Evolutionary conservation across 2,113 vertebrate species (phyloP), one percentile per base, ranked within the genome.

Genomic region (Octodon degus): DNA sequence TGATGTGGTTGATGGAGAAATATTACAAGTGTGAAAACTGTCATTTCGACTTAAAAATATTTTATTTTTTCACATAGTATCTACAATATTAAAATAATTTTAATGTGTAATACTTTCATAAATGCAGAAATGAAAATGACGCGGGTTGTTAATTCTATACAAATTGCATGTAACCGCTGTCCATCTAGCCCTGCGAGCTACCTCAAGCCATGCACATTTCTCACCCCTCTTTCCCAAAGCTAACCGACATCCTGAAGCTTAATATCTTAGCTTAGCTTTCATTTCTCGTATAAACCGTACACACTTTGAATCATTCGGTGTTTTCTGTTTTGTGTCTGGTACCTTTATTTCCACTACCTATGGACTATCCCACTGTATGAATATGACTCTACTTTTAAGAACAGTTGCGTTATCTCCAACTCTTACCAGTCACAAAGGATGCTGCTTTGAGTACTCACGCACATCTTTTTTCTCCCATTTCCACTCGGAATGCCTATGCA

Each of bases 21-120:
- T 76, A 86, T 12, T 43, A 82, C 8, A 92, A 95, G 40, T 91
- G 40, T 90, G 55, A 87, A 93, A 94, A 83, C 4, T 92, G 16
- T 60, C 85, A 89, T 20, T 55, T 96, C 62, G 72, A 58, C 7
- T 62, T 90, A 74, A 32, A 84, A 40, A 86, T 77, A 27, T 25
- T 40, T 85, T 50, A 67, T 14, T 68, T 92, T 90, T 58, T 19
- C 11, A 88, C 85, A 53, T 16, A 74, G 72, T 20, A n/a, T 55
- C 13, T 62, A 67, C 1, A 92, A 53, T 63, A 81, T 86, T 93
- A 93, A 79, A 83, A 80, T 83, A 81, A 43, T 82, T 86, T 68
- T 76, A 24, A 60, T 62, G 0, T 76, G 53, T 58, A 86, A 37
- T 72, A 22, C 34, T 93, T 92, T 84, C 5, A 85, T 92, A 94